phyloP scores from a whole-genome alignment of 1,140 invertebrate species.

The Cheumatopsyche charites region DNA sequence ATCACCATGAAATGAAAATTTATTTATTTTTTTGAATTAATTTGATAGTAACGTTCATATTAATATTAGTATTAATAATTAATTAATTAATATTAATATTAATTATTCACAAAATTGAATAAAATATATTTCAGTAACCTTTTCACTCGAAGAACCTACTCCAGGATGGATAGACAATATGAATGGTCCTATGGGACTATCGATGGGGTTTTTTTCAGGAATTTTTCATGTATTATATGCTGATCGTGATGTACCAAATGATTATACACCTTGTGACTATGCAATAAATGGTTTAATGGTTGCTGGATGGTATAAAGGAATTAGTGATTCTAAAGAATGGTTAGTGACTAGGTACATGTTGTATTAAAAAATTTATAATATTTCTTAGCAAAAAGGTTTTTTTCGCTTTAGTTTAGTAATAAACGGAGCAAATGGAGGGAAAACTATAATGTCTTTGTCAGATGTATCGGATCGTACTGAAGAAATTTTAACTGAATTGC shows the following conservation, averaged over 20 bases:
- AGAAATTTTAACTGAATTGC: not conserved
- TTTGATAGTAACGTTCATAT: no score
- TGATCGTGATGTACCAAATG: slow-evolving; percentile 75
- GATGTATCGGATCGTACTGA: not conserved
- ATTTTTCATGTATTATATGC: slow-evolving; percentile 87
- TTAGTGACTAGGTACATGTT: not conserved
- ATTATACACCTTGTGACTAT: slow-evolving; percentile 93
- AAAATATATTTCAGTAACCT: slow-evolving; percentile 56
- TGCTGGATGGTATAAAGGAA: slow-evolving; percentile 70
- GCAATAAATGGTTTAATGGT: slow-evolving; percentile 93
- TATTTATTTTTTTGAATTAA: no score
- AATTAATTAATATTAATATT: no score
- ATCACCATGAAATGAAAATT: no score
- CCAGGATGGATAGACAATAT: slow-evolving; percentile 85
- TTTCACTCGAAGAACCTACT: slow-evolving; percentile 73
- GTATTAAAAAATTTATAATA: no score
- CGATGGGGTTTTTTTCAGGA: slow-evolving; percentile 85
- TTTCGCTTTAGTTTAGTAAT: not conserved
- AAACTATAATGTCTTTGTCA: not conserved
- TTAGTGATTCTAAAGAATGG: slow-evolving; percentile 19
- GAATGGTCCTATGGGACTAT: slow-evolving; percentile 88
- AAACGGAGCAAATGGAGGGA: slow-evolving; percentile 8
- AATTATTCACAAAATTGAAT: not conserved
- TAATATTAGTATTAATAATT: no score
- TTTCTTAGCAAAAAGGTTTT: no score